These are phyloP conservation scores for Prochilodus magdalenae DNA, from an alignment of 2,113 vertebrate genomes.

Conservation along the genomic window DNA sequence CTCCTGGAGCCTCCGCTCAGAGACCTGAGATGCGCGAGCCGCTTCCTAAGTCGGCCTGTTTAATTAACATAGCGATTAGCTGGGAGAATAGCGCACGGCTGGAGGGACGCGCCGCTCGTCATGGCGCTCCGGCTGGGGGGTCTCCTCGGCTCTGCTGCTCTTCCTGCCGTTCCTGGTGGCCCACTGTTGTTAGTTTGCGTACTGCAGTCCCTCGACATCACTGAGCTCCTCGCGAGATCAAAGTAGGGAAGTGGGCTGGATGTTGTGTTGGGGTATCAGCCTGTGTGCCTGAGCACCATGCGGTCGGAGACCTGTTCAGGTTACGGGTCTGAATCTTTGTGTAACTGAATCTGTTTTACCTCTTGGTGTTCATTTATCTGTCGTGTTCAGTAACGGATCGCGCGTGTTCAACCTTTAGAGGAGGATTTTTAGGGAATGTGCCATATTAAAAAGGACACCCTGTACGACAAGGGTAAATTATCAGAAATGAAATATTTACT, in stretches of 20 bases:
- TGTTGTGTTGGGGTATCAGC: too few species aligned
- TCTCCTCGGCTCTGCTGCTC: constrained; percentile 8
- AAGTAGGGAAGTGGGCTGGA: background rate
- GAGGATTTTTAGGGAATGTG: too few species aligned
- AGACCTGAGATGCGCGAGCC: constrained; percentile 28
- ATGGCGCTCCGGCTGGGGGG: background rate
- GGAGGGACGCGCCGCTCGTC: background rate
- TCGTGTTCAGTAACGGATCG: too few species aligned
- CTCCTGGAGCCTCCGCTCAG: constrained; percentile 6
- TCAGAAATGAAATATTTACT: too few species aligned
- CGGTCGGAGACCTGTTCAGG: too few species aligned
- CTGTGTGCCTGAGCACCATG: background rate
- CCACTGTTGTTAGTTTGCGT: background rate
- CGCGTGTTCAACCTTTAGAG: too few species aligned
- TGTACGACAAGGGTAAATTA: too few species aligned
- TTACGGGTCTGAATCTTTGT: too few species aligned
- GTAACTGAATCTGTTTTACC: too few species aligned
- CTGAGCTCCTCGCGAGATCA: background rate
- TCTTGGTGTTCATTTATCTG: too few species aligned
- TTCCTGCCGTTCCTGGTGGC: background rate
- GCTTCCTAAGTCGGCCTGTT: constrained; percentile 35
- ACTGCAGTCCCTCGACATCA: background rate
- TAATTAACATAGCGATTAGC: constrained; percentile 55
- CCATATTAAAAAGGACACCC: too few species aligned
- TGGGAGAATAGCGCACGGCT: constrained; percentile 42